Evolutionary conservation across 1,140 invertebrate genomes (phyloP), one percentile per base, ranked within the genome.

Genomic region (Drosophila tsacasi): DNA sequence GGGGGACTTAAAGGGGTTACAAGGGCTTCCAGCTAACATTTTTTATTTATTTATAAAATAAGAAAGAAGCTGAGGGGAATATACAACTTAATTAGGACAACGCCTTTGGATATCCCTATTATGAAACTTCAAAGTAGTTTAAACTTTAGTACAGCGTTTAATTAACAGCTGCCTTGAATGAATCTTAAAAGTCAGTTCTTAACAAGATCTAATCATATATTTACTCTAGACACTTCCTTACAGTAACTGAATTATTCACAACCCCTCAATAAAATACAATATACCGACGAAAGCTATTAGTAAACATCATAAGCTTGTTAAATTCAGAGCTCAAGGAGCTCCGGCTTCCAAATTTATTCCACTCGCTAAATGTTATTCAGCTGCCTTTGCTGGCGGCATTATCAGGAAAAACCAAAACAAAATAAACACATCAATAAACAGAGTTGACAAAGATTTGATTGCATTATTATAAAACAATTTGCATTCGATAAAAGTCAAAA

Each of bases 391-490:
- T 46, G 59, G 60, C 67, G 59, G 60, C 67, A 77, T 89, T 89
- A 83, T 65, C 81, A 52, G 50, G 23, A 52, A 47, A 77, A 47
- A 44, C 50, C 67, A 63, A 75, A 86, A 75, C 68, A 66, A 71
- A 87, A 84, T 87, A 89, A 87, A 87, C 84, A 87, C 84, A 77
- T 83, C 81, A 81, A 84, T 84, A 89, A 87, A 87, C 81, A 81
- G 80, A 74, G 81, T 77, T 89, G 84, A 69, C 78, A 89, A 74
- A 84, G 77, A 87, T 87, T 87, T 79, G 83, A 87, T 87, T 87
- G 83, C 81, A 89, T 89, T 89, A 90, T 87, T 87, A 87, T 79
- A 87, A 87, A 87, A 87, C 84, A 87, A 87, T 87, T 87, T 87
- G 84, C 85, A 87, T 87, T 89, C 84, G 81, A 87, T 87, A 90